Percentiles rank a stretch among this genome's conserved stretches.
phyloP scores from a whole-genome alignment of 2,113 vertebrate genomes.

The Microcebus ravelobensis region DNA sequence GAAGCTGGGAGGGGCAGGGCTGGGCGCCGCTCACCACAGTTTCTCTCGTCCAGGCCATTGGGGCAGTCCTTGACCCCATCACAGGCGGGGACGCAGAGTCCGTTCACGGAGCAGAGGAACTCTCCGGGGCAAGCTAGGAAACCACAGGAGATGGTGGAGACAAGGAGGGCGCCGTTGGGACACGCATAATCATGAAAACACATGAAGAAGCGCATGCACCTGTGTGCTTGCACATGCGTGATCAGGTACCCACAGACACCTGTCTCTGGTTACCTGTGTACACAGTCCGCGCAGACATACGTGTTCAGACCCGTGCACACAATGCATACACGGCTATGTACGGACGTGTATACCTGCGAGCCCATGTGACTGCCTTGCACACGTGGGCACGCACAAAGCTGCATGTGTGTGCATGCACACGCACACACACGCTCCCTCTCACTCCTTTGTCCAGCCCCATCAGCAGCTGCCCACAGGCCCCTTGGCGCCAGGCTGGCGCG shows the following conservation, averaged over 20 bases:
- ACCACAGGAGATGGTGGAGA: neutral
- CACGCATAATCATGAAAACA: fast-evolving
- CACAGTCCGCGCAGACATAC: neutral
- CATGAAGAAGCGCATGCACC: fast-evolving
- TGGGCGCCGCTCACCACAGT: slow-evolving; percentile 88
- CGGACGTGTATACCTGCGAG: neutral
- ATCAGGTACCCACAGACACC: neutral
- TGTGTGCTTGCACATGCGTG: neutral
- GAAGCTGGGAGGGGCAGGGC: fast-evolving
- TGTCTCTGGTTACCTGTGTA: neutral
- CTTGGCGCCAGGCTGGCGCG: neutral
- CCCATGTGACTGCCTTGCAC: neutral
- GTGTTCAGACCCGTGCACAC: too few relatives aligned
- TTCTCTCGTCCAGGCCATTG: slow-evolving; percentile 94
- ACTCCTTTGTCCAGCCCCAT: neutral
- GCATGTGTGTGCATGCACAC: fast-evolving
- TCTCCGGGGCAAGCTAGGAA: slow-evolving; percentile 92
- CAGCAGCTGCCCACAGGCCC: neutral
- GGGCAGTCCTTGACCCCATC: slow-evolving; percentile 95
- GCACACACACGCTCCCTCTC: neutral
- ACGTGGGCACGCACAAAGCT: neutral
- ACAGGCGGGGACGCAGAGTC: slow-evolving; percentile 93
- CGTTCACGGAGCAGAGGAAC: slow-evolving; percentile 91
- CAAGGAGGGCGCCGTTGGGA: neutral
- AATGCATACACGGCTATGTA: fast-evolving